Conservation (phyloP, 2,888 invertebrate genomes). For the Drosophila prostipennis region DNA sequence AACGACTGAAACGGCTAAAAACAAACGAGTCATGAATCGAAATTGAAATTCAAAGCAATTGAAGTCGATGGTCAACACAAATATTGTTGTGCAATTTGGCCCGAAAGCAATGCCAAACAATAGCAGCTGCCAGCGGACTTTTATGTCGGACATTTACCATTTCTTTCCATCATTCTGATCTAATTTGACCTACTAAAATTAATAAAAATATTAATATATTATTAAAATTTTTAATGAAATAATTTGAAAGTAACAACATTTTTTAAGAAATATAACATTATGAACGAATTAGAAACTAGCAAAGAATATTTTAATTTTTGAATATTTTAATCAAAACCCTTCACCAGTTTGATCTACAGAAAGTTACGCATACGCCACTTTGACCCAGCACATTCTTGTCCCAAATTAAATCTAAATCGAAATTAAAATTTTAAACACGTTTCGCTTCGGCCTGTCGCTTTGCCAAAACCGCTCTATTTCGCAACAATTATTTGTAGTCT, state of each 20-base stretch:
- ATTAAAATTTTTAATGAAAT: no score
- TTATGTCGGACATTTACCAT: neutral
- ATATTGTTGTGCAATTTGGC: constrained; percentile 48
- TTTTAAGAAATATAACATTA: no score
- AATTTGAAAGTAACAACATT: no score
- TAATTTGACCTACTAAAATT: neutral
- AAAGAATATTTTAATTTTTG: neutral
- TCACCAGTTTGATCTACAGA: neutral
- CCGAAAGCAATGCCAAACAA: constrained; percentile 45
- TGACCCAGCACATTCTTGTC: constrained; percentile 65
- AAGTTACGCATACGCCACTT: constrained; percentile 54
- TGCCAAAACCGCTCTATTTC: constrained; percentile 69
- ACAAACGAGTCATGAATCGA: constrained; percentile 35
- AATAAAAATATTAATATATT: no score
- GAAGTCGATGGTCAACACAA: constrained; percentile 47
- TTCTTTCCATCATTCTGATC: neutral
- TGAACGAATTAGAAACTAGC: no score
- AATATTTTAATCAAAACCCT: neutral
- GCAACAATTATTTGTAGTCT: constrained; percentile 66
- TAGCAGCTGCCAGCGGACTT: neutral
- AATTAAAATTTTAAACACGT: constrained; percentile 67
- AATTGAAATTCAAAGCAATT: constrained; percentile 73
- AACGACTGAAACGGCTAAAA: constrained; percentile 1
- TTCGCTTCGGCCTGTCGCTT: constrained; percentile 38
- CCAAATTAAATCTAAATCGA: constrained; percentile 13